Evolutionary conservation across 2,888 invertebrate species (phyloP).

Genomic region (Drosophila koepferae): DNA sequence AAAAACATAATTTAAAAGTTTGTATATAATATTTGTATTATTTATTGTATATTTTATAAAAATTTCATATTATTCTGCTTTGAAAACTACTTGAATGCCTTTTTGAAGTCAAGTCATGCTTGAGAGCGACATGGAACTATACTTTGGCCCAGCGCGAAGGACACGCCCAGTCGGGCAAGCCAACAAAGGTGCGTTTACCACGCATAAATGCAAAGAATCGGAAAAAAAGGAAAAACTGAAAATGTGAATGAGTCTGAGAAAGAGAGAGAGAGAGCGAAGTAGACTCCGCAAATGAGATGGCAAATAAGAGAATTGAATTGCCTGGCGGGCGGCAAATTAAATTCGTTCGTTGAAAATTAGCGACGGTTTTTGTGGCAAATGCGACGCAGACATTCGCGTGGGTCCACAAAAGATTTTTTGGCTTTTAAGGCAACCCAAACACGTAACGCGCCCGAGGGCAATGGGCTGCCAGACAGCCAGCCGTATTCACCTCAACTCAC

Average conservation of each 20-base stretch:
- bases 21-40: too few species aligned
- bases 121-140: slow-evolving; percentile 30
- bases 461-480: not conserved
- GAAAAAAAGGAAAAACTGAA: not conserved
- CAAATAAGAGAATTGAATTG: slow-evolving; percentile 53
- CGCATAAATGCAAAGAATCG: slow-evolving; percentile 32
- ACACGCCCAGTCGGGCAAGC: slow-evolving; percentile 35
- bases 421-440: slow-evolving; percentile 64
- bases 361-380: slow-evolving; percentile 52
- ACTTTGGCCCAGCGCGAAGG: slow-evolving; percentile 33
- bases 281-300: not conserved
- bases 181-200: slow-evolving; percentile 32
- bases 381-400: slow-evolving; percentile 48
- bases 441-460: slow-evolving; percentile 54
- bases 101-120: not conserved
- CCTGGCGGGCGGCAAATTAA: slow-evolving; percentile 57
- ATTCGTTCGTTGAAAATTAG: slow-evolving; percentile 68
- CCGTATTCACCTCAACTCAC: too few species aligned
- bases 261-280: not conserved
- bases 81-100: not conserved
- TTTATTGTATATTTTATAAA: too few species aligned
- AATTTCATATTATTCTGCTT: too few species aligned
- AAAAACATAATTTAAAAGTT: too few species aligned
- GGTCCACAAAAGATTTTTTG: slow-evolving; percentile 40
- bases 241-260: not conserved